These are phyloP conservation scores for Numenius arquata DNA, from an alignment of 2,113 vertebrate genomes.

Conservation along the genomic window DNA sequence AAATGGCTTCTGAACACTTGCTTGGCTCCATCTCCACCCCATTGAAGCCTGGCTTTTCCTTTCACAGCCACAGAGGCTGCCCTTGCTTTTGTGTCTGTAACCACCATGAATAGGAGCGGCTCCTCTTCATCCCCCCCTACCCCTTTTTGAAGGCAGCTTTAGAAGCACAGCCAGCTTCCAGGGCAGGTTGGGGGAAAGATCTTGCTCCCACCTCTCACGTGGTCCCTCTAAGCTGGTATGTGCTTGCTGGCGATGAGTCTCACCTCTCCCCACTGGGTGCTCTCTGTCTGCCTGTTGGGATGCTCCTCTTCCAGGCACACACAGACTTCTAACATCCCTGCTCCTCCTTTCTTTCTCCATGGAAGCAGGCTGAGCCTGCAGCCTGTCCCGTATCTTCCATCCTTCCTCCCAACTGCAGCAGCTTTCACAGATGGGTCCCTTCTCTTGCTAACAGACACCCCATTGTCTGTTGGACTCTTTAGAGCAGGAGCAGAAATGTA, in stretches of 20 bases:
- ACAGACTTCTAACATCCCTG: neutral
- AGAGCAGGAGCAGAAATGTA: conserved; percentile 41
- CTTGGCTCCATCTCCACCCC: conserved; percentile 32
- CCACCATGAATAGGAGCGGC: neutral
- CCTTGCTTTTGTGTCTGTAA: neutral
- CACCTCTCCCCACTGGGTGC: neutral
- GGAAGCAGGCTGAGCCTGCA: neutral
- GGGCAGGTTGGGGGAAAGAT: neutral
- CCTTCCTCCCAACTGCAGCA: neutral
- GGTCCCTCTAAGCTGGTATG: neutral
- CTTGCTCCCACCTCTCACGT: neutral
- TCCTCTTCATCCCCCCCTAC: neutral
- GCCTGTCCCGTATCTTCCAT: neutral
- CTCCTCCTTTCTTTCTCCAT: neutral
- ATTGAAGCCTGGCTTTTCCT: conserved; percentile 16
- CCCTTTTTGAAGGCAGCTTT: conserved; percentile 18
- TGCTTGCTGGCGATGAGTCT: neutral
- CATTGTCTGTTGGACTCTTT: conserved; percentile 22
- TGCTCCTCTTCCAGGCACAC: neutral
- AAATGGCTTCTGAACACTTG: conserved; percentile 27
- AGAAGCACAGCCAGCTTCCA: neutral
- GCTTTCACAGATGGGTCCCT: conserved; percentile 10
- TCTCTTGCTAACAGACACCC: neutral
- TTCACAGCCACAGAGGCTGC: conserved; percentile 6
- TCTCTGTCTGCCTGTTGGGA: neutral